phyloP scores from a whole-genome alignment of 2,797 vertebrate genomes.

The Gymnothorax reevesii region DNA sequence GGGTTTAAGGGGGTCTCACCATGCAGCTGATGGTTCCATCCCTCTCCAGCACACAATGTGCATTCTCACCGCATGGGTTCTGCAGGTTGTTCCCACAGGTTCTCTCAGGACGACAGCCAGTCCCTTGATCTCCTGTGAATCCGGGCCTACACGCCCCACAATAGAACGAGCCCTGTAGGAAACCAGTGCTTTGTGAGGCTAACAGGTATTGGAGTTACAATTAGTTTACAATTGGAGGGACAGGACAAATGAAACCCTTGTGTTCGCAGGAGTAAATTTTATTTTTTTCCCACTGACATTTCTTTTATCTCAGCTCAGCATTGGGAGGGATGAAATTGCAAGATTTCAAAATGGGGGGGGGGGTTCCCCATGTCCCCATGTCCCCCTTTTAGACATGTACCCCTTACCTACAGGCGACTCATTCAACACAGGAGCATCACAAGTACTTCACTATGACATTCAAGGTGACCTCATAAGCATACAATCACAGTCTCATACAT shows the following conservation, averaged over 20 bases:
- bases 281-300: too few species aligned
- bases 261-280: too few species aligned
- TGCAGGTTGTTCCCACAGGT: constrained; percentile 80
- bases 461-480: neutral
- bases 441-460: neutral
- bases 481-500: neutral
- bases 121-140: constrained; percentile 83
- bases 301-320: too few species aligned
- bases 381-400: too few species aligned
- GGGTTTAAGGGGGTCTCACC: constrained; percentile 66
- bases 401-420: too few species aligned
- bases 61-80: constrained; percentile 86
- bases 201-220: too few species aligned
- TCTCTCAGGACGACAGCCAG: constrained; percentile 78
- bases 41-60: constrained; percentile 82
- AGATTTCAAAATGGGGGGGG: too few species aligned
- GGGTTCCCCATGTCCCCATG: too few species aligned
- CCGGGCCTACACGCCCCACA: constrained; percentile 88
- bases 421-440: too few species aligned
- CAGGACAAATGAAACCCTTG: too few species aligned
- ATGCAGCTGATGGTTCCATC: constrained; percentile 83
- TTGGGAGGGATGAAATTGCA: too few species aligned
- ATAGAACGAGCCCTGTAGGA: constrained; percentile 84
- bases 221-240: too few species aligned
- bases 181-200: neutral